These are phyloP conservation scores for Lutjanus argentimaculatus DNA, from an alignment of 2,797 vertebrate species.

Conservation along the genomic window DNA sequence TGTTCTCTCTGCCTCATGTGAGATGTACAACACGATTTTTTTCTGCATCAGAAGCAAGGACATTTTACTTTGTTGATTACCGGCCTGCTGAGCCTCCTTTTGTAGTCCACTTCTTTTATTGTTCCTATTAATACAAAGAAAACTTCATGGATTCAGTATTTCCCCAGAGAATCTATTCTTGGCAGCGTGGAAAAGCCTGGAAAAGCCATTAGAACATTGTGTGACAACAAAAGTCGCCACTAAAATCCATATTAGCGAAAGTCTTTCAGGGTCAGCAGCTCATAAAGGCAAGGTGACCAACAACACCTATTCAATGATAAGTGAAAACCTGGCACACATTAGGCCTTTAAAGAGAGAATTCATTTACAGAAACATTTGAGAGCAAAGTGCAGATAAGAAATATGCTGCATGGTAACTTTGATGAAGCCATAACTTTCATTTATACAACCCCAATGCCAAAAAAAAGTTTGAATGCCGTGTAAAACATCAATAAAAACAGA, in stretches of 20 bases:
- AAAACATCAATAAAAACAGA: too few species aligned
- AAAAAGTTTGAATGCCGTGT: too few species aligned
- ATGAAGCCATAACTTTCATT: neutral
- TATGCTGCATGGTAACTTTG: neutral
- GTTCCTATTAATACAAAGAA: conserved; percentile 12
- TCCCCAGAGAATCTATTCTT: conserved; percentile 13
- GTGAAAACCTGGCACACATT: conserved; percentile 36
- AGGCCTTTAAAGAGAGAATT: conserved; percentile 1
- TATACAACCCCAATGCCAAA: neutral
- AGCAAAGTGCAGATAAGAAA: neutral
- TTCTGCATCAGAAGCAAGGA: conserved; percentile 13
- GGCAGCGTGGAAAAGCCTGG: conserved; percentile 7
- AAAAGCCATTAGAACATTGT: conserved; percentile 10
- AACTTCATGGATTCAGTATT: conserved; percentile 15
- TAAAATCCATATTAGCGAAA: conserved; percentile 20
- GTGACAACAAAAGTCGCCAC: conserved; percentile 24
- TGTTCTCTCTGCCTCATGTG: conserved; percentile 17
- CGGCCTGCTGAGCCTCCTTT: conserved; percentile 33
- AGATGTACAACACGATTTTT: conserved; percentile 9
- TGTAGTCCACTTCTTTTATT: conserved; percentile 10
- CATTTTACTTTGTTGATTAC: conserved; percentile 41
- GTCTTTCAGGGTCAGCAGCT: conserved; percentile 23
- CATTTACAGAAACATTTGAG: neutral
- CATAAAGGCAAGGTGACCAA: conserved; percentile 41
- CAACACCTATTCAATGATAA: conserved; percentile 22